These are phyloP conservation scores for Harpagoxenus sublaevis DNA, from an alignment of 2,888 invertebrate species.

Conservation along the genomic window DNA sequence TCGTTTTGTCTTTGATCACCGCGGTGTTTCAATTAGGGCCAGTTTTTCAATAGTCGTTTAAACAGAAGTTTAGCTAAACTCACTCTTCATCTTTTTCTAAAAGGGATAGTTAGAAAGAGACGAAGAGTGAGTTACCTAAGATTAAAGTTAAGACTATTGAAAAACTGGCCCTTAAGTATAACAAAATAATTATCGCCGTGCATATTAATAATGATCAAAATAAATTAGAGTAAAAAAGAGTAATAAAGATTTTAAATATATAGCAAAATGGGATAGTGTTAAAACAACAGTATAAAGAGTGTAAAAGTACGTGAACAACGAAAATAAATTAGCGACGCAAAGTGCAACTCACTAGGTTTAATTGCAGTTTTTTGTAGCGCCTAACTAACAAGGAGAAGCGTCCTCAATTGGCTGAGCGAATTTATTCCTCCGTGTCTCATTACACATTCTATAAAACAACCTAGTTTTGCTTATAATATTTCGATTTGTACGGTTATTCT, in stretches of 20 bases:
- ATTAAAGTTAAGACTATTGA: too few species aligned
- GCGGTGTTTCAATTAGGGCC: neutral
- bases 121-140: too few species aligned
- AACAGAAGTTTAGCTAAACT: too few species aligned
- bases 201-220: neutral
- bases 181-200: neutral
- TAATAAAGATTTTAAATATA: neutral
- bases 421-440: slow-evolving; percentile 32
- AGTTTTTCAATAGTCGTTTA: too few species aligned
- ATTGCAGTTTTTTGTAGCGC: slow-evolving; percentile 30
- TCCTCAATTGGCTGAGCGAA: neutral
- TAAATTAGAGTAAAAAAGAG: neutral
- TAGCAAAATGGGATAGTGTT: neutral
- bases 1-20: neutral
- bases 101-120: too few species aligned
- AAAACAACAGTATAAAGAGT: neutral
- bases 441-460: slow-evolving; percentile 25
- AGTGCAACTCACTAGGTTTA: slow-evolving; percentile 1
- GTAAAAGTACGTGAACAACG: neutral
- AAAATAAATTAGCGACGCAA: slow-evolving; percentile 19
- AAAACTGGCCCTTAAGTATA: too few species aligned
- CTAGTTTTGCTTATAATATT: slow-evolving; percentile 28
- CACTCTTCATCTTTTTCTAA: too few species aligned
- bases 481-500: slow-evolving; percentile 18
- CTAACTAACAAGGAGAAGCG: neutral